phyloP scores from a whole-genome alignment of 1,140 invertebrate species.

The Aphidius ervi region DNA sequence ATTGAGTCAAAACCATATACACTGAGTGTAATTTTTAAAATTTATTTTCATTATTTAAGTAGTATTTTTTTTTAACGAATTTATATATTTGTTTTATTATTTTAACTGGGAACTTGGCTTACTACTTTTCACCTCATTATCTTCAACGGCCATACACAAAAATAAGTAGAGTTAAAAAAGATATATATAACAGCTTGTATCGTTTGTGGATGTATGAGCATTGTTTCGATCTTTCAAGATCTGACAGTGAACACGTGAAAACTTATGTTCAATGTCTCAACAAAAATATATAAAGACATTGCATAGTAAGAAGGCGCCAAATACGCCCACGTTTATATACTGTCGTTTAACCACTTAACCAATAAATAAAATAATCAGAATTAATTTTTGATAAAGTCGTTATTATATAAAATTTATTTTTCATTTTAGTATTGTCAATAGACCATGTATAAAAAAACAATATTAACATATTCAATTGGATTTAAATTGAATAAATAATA shows the following conservation, averaged over 20 bases:
- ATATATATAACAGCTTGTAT: constrained; percentile 14
- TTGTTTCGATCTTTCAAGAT: constrained; percentile 12
- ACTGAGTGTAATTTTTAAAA: no score
- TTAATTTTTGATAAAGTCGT: no score
- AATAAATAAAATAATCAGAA: no score
- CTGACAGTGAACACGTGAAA: constrained; percentile 22
- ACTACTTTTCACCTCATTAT: constrained; percentile 13
- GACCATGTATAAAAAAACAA: no score
- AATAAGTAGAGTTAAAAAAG: background rate
- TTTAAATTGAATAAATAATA: background rate
- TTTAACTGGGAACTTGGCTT: background rate
- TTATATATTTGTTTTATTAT: no score
- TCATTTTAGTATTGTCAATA: no score
- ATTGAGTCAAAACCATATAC: constrained; percentile 3
- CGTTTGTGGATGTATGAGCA: constrained; percentile 17
- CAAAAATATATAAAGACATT: constrained; percentile 24
- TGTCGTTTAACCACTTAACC: no score
- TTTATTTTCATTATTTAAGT: no score
- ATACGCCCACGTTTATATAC: constrained; percentile 20
- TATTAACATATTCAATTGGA: no score
- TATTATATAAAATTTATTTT: no score
- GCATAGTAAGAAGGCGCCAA: constrained; percentile 22
- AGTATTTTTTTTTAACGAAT: no score
- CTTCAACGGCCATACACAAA: constrained; percentile 8
- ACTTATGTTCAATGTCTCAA: constrained; percentile 26